Evolutionary conservation across 2,113 vertebrate genomes (phyloP), one percentile per base, ranked within the genome.

Genomic region (Excalfactoria chinensis): DNA sequence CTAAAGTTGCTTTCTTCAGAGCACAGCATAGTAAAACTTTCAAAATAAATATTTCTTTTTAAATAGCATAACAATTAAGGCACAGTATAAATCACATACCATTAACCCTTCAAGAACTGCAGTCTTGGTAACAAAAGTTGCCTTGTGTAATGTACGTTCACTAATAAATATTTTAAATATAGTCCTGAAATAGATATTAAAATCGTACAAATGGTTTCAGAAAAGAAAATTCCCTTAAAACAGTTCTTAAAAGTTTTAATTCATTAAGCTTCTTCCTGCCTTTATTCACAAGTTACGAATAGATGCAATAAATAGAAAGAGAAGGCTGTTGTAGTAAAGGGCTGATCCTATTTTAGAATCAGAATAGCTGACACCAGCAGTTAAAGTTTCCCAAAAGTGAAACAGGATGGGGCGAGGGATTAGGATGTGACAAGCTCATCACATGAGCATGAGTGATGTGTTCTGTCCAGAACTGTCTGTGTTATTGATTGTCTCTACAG

Each of bases 31-130:
- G 98, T 98, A 98, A 98, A 98, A 99, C 98, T 98, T 98, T 98
- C 98, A 99, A 99, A 99, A 99, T 99, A 99, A 99, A 99, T 99
- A 99, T 98, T 99, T 95, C 95, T 95, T 90, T 95, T 99, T 99
- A 99, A 99, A 99, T 99, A 99, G 98, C 98, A 98, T 98, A 98
- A 98, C 98, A 98, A 98, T 98, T 98, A 99, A 99, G 99, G 99
- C 99, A 99, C 99, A 98, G 97, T 98, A 98, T 98, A 98, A 98
- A 98, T 97, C 97, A 98, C 97, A 97, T 97, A 97, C 95, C 97
- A 95, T 97, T 97, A 97, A 97, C 97, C 97, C 96, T 96, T 97
- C 97, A 97, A 98, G 97, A 98, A 98, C 92, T 97, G 97, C 97
- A 96, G 96, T 98, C 93, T 97, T 96, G 96, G 95, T 96, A 97